These are phyloP conservation scores for Mylabris phalerata DNA, from an alignment of 1,140 invertebrate genomes.

Conservation along the genomic window DNA sequence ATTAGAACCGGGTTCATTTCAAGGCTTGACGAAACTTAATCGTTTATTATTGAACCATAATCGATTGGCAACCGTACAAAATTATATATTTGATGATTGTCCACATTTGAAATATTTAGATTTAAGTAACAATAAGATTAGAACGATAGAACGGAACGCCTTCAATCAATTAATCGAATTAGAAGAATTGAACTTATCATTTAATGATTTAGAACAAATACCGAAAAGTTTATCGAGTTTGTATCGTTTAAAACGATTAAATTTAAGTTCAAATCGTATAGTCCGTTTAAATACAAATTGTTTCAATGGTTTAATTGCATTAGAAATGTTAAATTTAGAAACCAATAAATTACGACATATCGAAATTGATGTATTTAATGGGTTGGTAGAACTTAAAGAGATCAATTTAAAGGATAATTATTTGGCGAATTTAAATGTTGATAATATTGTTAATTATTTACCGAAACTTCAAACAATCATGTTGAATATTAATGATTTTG, in stretches of 20 bases:
- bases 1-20: slow-evolving; percentile 10
- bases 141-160: slow-evolving; percentile 52
- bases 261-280: slow-evolving; percentile 61
- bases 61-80: slow-evolving; percentile 53
- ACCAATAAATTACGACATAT: slow-evolving; percentile 53
- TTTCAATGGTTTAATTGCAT: slow-evolving; percentile 54
- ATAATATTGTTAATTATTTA: slow-evolving; percentile 12
- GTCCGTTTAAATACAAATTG: slow-evolving; percentile 52
- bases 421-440: slow-evolving; percentile 32
- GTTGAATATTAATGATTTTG: slow-evolving; percentile 10
- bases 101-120: slow-evolving; percentile 57
- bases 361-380: slow-evolving; percentile 50
- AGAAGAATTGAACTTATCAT: slow-evolving; percentile 32
- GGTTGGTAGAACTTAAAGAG: slow-evolving; percentile 51
- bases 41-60: slow-evolving; percentile 61
- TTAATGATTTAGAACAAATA: slow-evolving; percentile 10
- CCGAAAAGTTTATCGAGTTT: slow-evolving; percentile 5
- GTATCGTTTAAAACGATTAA: slow-evolving; percentile 49
- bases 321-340: slow-evolving; percentile 53
- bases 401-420: slow-evolving; percentile 56
- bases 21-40: slow-evolving; percentile 47
- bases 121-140: slow-evolving; percentile 58
- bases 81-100: slow-evolving; percentile 54
- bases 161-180: slow-evolving; percentile 58
- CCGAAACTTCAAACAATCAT: slow-evolving; percentile 5